Base-by-base conservation (phyloP, 2,113 vertebrate genomes). In the Nannospalax galili region DNA sequence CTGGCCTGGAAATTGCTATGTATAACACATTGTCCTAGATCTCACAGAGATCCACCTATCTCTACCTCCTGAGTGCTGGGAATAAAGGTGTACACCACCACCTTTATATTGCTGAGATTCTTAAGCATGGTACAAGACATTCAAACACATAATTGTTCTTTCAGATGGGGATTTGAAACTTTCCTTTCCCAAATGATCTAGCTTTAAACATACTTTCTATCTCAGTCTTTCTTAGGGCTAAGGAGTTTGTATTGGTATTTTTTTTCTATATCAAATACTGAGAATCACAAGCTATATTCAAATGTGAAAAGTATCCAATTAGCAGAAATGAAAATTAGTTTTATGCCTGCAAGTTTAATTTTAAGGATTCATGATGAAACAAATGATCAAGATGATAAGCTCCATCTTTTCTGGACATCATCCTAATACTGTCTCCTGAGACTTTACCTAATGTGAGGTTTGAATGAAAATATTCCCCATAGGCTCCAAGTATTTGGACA, bases 371-470 rank as follows among this genome's bases (percentile, higher is more conserved):
- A 90, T 60, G 79, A 65, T 65, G 8, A 69, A 90, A 78, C 74
- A 95, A 93, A 81, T 62, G 40, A 82, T 52, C 82, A 79, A 78
- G 40, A 86, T 11, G 4, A 93, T 87, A 85, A 78, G 2, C 20
- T 81, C n/a, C 2, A 87, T 84, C 5, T 56, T 19, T 73, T 67
- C 19, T 48, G 70, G 30, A 52, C 28, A 79, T 81, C 75, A 93
- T 40, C 48, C 40, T 92, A 75, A 62, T 35, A 92, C 52, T 84
- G 77, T 74, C 35, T 80, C 72, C 48, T 48, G 30, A 91, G 74
- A 90, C 8, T 80, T 93, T 80, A 96, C 67, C n/a, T n/a, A n/a
- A n/a, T n/a, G n/a, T n/a, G n/a, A n/a, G n/a, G n/a, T n/a, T n/a
- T n/a, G n/a, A n/a, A n/a, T n/a, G n/a, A n/a, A n/a, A n/a, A n/a